Evolutionary conservation across 2,888 invertebrate genomes (phyloP), one percentile per base, ranked within the genome.

Genomic region (Tetranychus truncatus): DNA sequence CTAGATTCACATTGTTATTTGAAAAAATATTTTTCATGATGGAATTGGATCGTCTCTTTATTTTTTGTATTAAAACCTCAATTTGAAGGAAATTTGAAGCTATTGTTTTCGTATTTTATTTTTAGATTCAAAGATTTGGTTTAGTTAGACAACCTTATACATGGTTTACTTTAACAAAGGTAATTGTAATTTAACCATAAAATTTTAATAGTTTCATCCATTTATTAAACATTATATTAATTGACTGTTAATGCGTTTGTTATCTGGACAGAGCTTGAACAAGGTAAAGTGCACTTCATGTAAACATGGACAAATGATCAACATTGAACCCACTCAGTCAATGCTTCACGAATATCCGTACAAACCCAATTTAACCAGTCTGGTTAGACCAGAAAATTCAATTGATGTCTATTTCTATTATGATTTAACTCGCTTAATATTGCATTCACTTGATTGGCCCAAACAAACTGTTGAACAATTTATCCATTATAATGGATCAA

Each of bases 331-430:
- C 0, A 85, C 88, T 55, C 87, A 88, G 0, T 88, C 89, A 78
- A 86, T 88, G 0, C 85, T 86, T 78, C 88, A 86, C 81, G 87
- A 89, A 77, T 89, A 89, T 81, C 86, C 89, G 45, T 85, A 87
- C 78, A 86, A 90, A 75, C 87, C 86, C 80, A 88, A 89, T 66
- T 74, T 75, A 72, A 77, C 75, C 71, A 76, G 34, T 34, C 34
- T 72, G 11, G n/a, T 20, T 46, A 65, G 20, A 15, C 71, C 69
- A 15, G 71, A 74, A 11, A 71, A 74, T 18, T 88, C 89, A 83
- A 88, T 91, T 77, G 87, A 89, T 69, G 88, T 90, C 0, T 89
- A 90, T 7, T 93, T 94, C 83, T 92, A 93, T 83, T 93, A 92
- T 83, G 94, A 95, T 83, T 83, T 94, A 77, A 87, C 89, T 7